These are phyloP conservation scores for Atractosteus spatula DNA, from an alignment of 2,113 vertebrate genomes.

Conservation along the genomic window DNA sequence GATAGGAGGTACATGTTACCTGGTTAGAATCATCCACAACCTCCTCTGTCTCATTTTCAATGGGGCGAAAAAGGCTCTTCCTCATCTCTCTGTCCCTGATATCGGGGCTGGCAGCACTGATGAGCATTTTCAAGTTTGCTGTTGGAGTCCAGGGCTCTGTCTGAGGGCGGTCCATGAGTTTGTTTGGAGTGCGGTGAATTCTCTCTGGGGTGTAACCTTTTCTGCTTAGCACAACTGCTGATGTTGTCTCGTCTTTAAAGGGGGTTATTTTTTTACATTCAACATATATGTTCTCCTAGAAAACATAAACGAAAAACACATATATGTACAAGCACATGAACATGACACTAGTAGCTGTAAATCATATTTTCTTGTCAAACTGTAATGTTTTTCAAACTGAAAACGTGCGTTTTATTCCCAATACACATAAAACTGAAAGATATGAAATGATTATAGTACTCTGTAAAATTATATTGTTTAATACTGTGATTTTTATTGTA, in stretches of 20 bases:
- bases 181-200: constrained; percentile 80
- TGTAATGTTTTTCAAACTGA: too few species aligned
- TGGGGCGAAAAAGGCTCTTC: constrained; percentile 82
- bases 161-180: constrained; percentile 58
- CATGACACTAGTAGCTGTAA: too few species aligned
- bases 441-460: too few species aligned
- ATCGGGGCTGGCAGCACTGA: constrained; percentile 77
- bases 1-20: constrained; percentile 49
- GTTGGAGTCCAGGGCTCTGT: constrained; percentile 73
- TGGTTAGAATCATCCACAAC: constrained; percentile 50
- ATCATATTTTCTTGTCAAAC: too few species aligned
- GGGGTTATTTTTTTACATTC: constrained; percentile 75
- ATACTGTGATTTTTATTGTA: too few species aligned
- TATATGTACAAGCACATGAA: too few species aligned
- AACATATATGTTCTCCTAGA: constrained; percentile 83
- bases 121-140: constrained; percentile 75
- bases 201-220: constrained; percentile 68
- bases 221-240: constrained; percentile 61
- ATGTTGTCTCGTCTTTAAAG: constrained; percentile 65
- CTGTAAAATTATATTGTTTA: too few species aligned
- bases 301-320: constrained; percentile 4
- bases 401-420: too few species aligned
- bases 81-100: constrained; percentile 80
- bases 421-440: too few species aligned
- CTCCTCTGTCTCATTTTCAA: constrained; percentile 66